Conservation (phyloP, 2,113 vertebrate genomes). For the Sphaerodactylus townsendi region DNA sequence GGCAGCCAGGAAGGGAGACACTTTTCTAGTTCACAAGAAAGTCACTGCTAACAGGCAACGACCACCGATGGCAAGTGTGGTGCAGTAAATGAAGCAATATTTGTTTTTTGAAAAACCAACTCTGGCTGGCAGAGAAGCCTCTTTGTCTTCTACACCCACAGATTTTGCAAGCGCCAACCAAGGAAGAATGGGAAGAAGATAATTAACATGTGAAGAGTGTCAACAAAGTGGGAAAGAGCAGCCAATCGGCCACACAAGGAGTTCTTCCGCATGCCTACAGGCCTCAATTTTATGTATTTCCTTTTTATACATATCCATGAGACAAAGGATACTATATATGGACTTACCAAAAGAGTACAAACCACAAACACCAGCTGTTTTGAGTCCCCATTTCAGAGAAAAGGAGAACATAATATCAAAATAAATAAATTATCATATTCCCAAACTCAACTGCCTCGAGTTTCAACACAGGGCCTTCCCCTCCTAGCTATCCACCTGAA, state of each 20-base stretch:
- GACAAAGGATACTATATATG: background rate
- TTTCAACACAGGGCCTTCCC: background rate
- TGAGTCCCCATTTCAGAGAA: too few species aligned
- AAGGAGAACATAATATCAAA: too few species aligned
- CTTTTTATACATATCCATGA: background rate
- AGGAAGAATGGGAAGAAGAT: background rate
- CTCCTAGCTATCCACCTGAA: background rate
- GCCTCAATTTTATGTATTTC: background rate
- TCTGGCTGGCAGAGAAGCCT: background rate
- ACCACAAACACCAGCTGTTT: background rate
- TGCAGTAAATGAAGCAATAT: background rate
- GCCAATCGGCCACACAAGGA: background rate
- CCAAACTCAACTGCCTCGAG: background rate
- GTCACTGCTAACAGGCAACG: too few species aligned
- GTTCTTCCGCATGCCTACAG: background rate
- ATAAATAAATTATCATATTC: too few species aligned
- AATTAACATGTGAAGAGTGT: too few species aligned
- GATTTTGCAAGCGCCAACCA: background rate
- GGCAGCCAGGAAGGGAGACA: background rate
- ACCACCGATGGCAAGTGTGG: background rate
- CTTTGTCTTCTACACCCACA: background rate
- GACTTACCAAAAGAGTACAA: background rate
- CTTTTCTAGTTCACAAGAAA: background rate
- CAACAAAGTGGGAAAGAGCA: background rate
- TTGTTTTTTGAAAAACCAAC: too few species aligned